These are phyloP conservation scores for Cottus gobio DNA, from an alignment of 2,113 vertebrate genomes.

Conservation along the genomic window DNA sequence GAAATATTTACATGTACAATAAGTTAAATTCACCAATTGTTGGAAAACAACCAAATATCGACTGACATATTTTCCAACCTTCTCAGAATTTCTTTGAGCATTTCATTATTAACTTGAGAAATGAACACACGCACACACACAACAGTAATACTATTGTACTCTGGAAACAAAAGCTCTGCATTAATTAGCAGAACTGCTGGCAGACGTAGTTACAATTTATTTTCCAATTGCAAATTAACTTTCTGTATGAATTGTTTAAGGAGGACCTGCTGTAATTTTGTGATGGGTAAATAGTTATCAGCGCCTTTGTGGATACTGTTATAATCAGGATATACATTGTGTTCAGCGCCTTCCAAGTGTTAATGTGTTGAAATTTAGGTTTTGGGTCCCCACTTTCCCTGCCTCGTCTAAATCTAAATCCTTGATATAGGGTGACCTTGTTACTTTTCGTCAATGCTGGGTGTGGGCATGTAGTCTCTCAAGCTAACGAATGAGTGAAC, in stretches of 20 bases:
- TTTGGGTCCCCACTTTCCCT: background rate
- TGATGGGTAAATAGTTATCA: background rate
- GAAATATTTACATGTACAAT: background rate
- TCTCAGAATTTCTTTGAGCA: slow-evolving; percentile 3
- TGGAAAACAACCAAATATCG: slow-evolving; percentile 1
- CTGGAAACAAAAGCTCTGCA: slow-evolving; percentile 18
- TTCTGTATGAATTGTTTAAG: background rate
- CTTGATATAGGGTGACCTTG: background rate
- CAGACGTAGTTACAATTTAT: background rate
- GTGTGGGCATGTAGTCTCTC: background rate
- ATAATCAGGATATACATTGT: background rate
- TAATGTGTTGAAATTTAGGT: background rate
- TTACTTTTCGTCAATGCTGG: background rate
- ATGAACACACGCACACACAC: background rate
- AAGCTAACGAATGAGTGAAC: background rate
- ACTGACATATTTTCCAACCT: background rate
- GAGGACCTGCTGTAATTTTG: background rate
- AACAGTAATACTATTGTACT: background rate
- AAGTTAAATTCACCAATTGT: background rate
- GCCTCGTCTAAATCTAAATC: background rate
- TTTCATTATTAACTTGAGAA: slow-evolving; percentile 9
- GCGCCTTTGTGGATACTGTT: background rate
- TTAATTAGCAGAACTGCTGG: slow-evolving; percentile 14
- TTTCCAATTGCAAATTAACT: background rate
- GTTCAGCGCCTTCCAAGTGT: background rate